Evolutionary conservation across 2,797 vertebrate species (phyloP), one percentile per base, ranked within the genome.

Genomic region (Bufotes viridis): DNA sequence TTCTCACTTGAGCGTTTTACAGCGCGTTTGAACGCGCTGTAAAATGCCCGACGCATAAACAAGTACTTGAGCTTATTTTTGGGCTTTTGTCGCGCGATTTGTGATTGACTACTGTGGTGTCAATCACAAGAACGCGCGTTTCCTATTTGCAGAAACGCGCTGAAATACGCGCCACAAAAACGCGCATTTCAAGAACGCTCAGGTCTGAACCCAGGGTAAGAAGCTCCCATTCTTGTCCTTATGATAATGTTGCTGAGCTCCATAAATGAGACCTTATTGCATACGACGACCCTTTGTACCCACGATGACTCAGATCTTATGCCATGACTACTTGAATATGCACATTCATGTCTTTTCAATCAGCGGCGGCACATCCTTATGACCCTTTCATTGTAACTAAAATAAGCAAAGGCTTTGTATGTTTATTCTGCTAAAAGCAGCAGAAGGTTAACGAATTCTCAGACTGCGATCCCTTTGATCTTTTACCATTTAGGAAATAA

Each of bases 401-500:
- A 78, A 78, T 34, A 57, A 67, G 67, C 10, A 85, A 26, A 29
- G n/a, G 49, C 17, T 67, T 79, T 55, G n/a, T 57, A 60, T 69
- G 60, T 86, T 86, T 79, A 79, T 79, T 22, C 72, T 74, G 34
- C 42, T 49, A 74, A 74, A 74, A 51, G 72, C 17, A 74, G 42
- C 69, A 72, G 26, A 42, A 70, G 4, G 24, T 63, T 55, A 20
- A 78, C 9, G 6, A 13, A 63, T 29, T 78, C 60, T 12, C 70
- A 85, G 34, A 78, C 79, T 26, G 17, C 5, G 18, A 24, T 3
- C 49, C 24, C 49, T 79, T 79, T 86, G 49, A 78, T 61, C 34
- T 15, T 17, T 53, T 42, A 34, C 60, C n/a, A 58, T 67, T 79
- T 24, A n/a, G 18, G 51, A 86, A 86, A 69, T 55, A 24, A 12